phyloP scores from a whole-genome alignment of 2,113 vertebrate species.

The Dissostichus mawsoni region DNA sequence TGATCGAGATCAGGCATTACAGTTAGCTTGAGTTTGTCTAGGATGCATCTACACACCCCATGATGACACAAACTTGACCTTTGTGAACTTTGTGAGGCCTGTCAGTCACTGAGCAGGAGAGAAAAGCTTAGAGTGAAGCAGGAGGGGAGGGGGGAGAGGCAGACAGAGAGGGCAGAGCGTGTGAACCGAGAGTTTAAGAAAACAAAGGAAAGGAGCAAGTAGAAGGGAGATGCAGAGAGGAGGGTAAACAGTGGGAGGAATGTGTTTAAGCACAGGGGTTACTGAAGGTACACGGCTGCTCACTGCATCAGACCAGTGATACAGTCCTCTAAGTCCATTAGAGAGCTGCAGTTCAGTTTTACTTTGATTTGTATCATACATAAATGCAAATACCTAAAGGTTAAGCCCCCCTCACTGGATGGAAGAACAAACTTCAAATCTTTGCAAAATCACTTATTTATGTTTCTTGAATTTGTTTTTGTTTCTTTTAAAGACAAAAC shows the following conservation, averaged over 20 bases:
- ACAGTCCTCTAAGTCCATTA: background rate
- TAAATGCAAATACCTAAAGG: too few species aligned
- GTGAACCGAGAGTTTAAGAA: background rate
- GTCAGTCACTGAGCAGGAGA: slow-evolving; percentile 7
- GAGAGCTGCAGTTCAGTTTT: background rate
- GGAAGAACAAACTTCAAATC: too few species aligned
- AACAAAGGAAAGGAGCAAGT: background rate
- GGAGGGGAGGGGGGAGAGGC: background rate
- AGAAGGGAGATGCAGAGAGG: slow-evolving; percentile 1
- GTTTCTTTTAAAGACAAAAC: too few species aligned
- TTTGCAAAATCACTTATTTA: too few species aligned
- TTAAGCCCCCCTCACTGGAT: too few species aligned
- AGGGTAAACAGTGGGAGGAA: slow-evolving; percentile 69
- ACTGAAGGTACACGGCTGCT: slow-evolving; percentile 47
- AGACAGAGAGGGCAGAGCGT: background rate
- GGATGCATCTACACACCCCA: background rate
- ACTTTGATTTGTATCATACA: too few species aligned
- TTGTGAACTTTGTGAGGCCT: background rate
- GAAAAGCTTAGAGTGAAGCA: background rate
- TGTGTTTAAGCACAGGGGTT: slow-evolving; percentile 47
- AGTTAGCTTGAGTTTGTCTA: background rate
- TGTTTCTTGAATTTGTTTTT: too few species aligned
- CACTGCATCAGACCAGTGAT: slow-evolving; percentile 1
- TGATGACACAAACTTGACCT: slow-evolving; percentile 28
- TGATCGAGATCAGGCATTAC: background rate